Evolutionary conservation across 2,888 invertebrate species (phyloP), one percentile per base, ranked within the genome.

Genomic region (Icerya purchasi): DNA sequence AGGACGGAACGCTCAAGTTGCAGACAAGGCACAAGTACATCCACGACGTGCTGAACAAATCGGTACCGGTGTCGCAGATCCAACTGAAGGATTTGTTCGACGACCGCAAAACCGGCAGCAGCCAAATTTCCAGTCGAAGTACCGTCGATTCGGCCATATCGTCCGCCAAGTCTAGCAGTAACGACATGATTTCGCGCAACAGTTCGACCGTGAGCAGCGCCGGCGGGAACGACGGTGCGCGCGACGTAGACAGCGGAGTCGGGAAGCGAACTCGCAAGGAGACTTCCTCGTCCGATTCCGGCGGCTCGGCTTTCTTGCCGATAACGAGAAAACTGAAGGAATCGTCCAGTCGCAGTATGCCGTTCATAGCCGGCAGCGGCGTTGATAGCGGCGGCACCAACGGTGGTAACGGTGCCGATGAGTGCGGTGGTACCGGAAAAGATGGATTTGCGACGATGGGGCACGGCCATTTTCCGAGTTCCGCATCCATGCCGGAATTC

Each of bases 401-500:
- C 36, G 36, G 14, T 36, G 8, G 36, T 36, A 36, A 36, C 5
- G 8, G 36, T 8, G 36, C 36, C 36, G 36, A 36, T 14, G 36
- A 36, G 5, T 55, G 56, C 22, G 24, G 50, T 22, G 50, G 24
- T 36, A 50, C 8, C 2, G 54, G 50, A 19, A 25, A 55, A 25
- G 51, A 54, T n/a, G 54, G 50, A 21, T 2, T 51, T 8, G 50
- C n/a, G 14, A 51, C 23, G 18, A 20, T 50, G n/a, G 23, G 50
- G 19, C 53, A 19, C 14, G 54, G 24, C 19, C 36, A 55, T 19
- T 59, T 55, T 22, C 56, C 60, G 20, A 70, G 70, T 61, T 69
- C 69, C 5, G 65, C 68, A 20, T 70, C 70, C 3, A 69, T 70
- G 65, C 69, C 70, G 50, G 64, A 64, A 59, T 59, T 64, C 5